Percentiles rank a stretch among this genome's conserved stretches.
Conservation (phyloP, 2,113 vertebrate genomes). For the Leuciscus idus region DNA sequence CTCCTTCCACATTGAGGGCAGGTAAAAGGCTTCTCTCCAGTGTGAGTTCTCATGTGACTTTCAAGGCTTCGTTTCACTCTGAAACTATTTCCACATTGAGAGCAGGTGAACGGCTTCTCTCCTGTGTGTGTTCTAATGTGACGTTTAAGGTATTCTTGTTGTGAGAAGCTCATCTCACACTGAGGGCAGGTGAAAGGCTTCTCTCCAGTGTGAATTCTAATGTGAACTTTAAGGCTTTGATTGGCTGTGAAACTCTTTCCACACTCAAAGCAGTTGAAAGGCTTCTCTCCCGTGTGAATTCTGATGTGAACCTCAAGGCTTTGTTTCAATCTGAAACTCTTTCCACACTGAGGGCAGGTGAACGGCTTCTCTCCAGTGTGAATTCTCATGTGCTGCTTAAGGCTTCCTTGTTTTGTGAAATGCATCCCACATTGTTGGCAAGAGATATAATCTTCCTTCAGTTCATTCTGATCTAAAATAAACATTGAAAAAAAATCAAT, state of each 20-base stretch:
- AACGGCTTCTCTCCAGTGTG: not conserved
- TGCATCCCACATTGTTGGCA: not conserved
- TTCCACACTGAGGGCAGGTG: not conserved
- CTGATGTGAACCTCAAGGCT: not conserved
- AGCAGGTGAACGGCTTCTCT: not conserved
- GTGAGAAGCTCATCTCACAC: conserved; percentile 1
- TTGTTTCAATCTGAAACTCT: not conserved
- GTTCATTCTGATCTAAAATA: not conserved
- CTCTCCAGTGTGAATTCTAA: conserved; percentile 5
- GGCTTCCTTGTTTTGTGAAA: not conserved
- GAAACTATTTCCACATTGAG: not conserved
- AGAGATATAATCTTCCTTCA: not conserved
- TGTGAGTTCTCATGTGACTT: not conserved
- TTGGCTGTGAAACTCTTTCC: conserved; percentile 14
- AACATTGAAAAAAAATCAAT: not conserved
- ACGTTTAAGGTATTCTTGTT: not conserved
- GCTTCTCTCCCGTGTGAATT: not conserved
- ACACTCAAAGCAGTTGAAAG: not conserved
- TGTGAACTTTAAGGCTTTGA: conserved; percentile 13
- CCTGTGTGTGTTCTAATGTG: not conserved
- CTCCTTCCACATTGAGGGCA: not conserved
- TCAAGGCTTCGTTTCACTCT: not conserved
- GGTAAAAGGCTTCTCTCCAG: not conserved
- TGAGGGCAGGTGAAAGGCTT: not conserved
- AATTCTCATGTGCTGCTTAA: not conserved